Conservation (phyloP, 2,113 vertebrate genomes). For the Paralichthys olivaceus region DNA sequence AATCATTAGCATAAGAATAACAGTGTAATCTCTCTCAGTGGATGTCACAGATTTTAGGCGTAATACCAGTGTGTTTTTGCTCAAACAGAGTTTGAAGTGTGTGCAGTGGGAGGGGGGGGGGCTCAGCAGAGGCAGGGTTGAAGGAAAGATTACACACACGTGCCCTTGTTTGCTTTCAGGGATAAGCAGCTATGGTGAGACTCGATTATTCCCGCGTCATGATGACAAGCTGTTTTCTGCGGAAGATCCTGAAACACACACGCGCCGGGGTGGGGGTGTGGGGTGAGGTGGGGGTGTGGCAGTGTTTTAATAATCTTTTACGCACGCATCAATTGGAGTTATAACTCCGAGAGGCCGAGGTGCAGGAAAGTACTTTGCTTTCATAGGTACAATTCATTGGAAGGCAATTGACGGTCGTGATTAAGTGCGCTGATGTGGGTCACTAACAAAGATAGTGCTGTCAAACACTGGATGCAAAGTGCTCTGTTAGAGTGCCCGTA, state of each 20-base stretch:
- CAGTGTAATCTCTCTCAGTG: slow-evolving; percentile 65
- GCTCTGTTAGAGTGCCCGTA: slow-evolving; percentile 55
- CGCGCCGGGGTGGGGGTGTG: neutral
- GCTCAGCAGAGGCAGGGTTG: slow-evolving; percentile 40
- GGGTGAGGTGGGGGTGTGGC: neutral
- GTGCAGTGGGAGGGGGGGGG: slow-evolving; percentile 3
- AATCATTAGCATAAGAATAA: slow-evolving; percentile 90
- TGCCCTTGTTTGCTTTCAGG: slow-evolving; percentile 66
- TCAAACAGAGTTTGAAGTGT: slow-evolving; percentile 86
- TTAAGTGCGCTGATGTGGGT: slow-evolving; percentile 30
- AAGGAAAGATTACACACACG: slow-evolving; percentile 66
- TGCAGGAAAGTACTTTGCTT: slow-evolving; percentile 1
- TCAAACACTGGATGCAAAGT: slow-evolving; percentile 55
- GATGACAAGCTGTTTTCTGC: slow-evolving; percentile 47
- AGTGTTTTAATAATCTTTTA: slow-evolving; percentile 59
- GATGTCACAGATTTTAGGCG: slow-evolving; percentile 47
- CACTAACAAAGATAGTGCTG: slow-evolving; percentile 52
- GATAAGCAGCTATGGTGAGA: slow-evolving; percentile 55
- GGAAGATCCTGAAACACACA: slow-evolving; percentile 14
- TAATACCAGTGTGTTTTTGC: slow-evolving; percentile 82
- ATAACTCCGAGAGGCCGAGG: slow-evolving; percentile 7
- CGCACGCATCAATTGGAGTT: slow-evolving; percentile 32
- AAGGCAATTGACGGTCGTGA: slow-evolving; percentile 40
- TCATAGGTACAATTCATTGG: slow-evolving; percentile 30
- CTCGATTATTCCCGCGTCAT: slow-evolving; percentile 58